Evolutionary conservation across 2,113 vertebrate species (phyloP).

Genomic region (Vombatus ursinus): DNA sequence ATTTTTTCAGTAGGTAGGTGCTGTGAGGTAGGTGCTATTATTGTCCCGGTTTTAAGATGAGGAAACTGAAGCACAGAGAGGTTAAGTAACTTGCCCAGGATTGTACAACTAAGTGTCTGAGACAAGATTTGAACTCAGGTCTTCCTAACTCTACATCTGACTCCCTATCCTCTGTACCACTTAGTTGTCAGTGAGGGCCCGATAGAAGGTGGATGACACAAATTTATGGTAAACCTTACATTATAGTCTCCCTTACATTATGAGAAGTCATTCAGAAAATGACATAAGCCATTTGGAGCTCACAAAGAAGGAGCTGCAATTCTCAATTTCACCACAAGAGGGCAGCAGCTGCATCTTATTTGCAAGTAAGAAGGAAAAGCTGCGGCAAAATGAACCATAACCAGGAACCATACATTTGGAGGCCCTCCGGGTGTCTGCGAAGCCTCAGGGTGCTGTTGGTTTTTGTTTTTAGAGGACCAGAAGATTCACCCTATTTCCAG

Average conservation of each 20-base stretch:
- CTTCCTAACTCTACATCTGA: neutral
- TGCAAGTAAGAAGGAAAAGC: neutral
- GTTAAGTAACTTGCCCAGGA: neutral
- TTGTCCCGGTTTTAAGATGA: neutral
- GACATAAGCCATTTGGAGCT: neutral
- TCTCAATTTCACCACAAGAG: constrained; percentile 49
- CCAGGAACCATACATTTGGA: fast-evolving
- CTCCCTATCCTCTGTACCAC: neutral
- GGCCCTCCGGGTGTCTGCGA: neutral
- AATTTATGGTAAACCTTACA: neutral
- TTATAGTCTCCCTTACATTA: neutral
- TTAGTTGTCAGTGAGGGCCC: neutral
- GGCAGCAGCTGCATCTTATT: constrained; percentile 57
- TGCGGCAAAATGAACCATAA: neutral
- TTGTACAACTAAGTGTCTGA: neutral
- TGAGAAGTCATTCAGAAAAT: neutral
- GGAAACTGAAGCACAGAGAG: neutral
- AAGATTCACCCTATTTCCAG: neutral
- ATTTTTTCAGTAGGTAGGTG: too few species aligned
- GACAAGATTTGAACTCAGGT: neutral
- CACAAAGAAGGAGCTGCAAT: constrained; percentile 35
- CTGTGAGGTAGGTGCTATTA: too few species aligned
- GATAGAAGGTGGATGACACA: neutral
- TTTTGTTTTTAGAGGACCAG: neutral
- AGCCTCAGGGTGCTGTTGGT: neutral